These are phyloP conservation scores for Colius striatus DNA, from an alignment of 2,113 vertebrate species.

Conservation along the genomic window DNA sequence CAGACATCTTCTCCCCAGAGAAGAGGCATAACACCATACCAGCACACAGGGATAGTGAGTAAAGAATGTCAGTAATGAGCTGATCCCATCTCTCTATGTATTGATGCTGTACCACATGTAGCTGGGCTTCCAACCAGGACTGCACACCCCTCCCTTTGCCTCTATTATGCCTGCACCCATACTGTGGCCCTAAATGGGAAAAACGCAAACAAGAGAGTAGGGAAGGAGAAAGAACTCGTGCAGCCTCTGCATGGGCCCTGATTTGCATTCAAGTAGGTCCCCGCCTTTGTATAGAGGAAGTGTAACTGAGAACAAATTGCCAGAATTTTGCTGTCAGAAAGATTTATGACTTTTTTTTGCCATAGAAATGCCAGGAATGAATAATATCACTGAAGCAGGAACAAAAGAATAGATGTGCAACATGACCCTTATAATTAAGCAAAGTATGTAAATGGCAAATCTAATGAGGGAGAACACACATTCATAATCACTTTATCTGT, in stretches of 20 bases:
- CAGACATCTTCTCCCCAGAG: background rate
- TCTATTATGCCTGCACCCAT: rapidly evolving
- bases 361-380: conserved; percentile 16
- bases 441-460: conserved; percentile 29
- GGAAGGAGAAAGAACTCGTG: background rate
- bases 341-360: conserved; percentile 1
- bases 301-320: background rate
- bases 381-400: background rate
- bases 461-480: conserved; percentile 9
- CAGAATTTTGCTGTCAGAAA: background rate
- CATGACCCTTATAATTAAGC: conserved; percentile 3
- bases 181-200: rapidly evolving
- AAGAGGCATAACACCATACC: background rate
- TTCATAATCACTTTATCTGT: background rate
- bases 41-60: rapidly evolving
- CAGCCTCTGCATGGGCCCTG: too few species aligned
- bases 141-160: background rate
- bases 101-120: background rate
- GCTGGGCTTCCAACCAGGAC: background rate
- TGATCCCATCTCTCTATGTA: rapidly evolving
- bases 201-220: rapidly evolving
- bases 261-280: background rate
- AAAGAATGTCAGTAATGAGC: background rate
- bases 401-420: background rate
- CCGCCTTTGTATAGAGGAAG: background rate